These are phyloP conservation scores for Elephas maximus DNA, from an alignment of 2,113 vertebrate species.

Conservation along the genomic window DNA sequence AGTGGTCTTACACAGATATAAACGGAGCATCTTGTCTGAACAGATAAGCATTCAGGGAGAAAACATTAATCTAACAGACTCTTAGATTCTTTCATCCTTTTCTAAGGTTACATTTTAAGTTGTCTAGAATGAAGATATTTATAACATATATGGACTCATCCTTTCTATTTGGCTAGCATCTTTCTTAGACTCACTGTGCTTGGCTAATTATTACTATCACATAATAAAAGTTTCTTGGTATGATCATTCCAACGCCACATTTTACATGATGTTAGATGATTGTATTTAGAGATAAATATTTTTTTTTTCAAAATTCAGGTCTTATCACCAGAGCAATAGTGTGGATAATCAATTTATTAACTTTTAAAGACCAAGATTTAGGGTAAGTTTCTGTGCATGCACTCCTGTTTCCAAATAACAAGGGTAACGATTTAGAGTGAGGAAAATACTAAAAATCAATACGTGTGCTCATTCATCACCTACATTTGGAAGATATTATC, in stretches of 20 bases:
- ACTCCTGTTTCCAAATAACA: neutral
- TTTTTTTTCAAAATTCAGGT: neutral
- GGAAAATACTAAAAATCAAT: neutral
- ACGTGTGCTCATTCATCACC: neutral
- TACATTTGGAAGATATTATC: neutral
- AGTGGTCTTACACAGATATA: neutral
- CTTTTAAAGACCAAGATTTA: neutral
- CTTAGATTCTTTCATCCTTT: neutral
- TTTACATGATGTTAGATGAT: neutral
- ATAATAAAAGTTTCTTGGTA: neutral
- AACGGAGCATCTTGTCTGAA: conserved; percentile 4
- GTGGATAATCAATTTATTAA: neutral
- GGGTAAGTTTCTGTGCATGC: neutral
- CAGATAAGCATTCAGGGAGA: conserved; percentile 15
- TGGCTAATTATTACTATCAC: neutral
- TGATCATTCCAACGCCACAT: neutral
- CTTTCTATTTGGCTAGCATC: neutral
- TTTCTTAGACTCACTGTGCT: neutral
- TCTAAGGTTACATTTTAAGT: neutral
- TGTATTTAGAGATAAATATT: neutral
- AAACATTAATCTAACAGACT: conserved; percentile 37
- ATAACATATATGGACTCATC: neutral
- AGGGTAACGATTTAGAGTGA: neutral
- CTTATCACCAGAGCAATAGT: neutral
- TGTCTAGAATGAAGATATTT: neutral